phyloP scores from a whole-genome alignment of 2,888 invertebrate genomes.

The Patella ulyssiponensis region DNA sequence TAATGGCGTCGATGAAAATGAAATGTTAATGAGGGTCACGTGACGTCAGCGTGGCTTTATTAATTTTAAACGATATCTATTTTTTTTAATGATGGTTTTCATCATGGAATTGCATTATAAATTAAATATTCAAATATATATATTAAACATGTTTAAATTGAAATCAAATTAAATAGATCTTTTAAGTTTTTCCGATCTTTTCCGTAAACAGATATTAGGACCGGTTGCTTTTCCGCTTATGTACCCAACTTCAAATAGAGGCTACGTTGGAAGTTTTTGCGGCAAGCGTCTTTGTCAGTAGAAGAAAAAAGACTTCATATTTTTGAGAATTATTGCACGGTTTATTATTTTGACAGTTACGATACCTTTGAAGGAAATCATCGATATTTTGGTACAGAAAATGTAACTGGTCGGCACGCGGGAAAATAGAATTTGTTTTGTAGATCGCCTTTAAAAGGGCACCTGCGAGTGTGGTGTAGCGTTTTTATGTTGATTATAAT shows the following conservation, averaged over 20 bases:
- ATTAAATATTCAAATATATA: too few relatives aligned
- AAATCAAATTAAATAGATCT: too few relatives aligned
- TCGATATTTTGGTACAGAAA: slow-evolving; percentile 12
- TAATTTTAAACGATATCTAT: too few relatives aligned
- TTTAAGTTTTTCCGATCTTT: too few relatives aligned
- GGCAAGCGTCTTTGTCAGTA: neutral
- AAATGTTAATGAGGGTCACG: neutral
- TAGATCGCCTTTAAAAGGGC: too few relatives aligned
- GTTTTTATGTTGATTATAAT: too few relatives aligned
- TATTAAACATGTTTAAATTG: too few relatives aligned
- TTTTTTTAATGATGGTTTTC: too few relatives aligned
- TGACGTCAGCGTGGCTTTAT: neutral
- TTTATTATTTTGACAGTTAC: neutral
- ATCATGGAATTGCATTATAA: too few relatives aligned
- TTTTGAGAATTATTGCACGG: neutral
- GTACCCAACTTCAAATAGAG: slow-evolving; percentile 50
- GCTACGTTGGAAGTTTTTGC: slow-evolving; percentile 27
- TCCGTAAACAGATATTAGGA: slow-evolving; percentile 28
- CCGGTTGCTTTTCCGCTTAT: slow-evolving; percentile 39
- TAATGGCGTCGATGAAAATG: neutral
- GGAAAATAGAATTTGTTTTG: slow-evolving; percentile 1
- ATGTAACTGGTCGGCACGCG: slow-evolving; percentile 1
- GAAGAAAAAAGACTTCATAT: slow-evolving; percentile 1
- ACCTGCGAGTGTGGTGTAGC: too few relatives aligned
- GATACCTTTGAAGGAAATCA: neutral